A percentile compares a stretch with the other conserved stretches of the same genome.
Conservation (phyloP, 2,113 vertebrate species). For the Odocoileus virginianus region DNA sequence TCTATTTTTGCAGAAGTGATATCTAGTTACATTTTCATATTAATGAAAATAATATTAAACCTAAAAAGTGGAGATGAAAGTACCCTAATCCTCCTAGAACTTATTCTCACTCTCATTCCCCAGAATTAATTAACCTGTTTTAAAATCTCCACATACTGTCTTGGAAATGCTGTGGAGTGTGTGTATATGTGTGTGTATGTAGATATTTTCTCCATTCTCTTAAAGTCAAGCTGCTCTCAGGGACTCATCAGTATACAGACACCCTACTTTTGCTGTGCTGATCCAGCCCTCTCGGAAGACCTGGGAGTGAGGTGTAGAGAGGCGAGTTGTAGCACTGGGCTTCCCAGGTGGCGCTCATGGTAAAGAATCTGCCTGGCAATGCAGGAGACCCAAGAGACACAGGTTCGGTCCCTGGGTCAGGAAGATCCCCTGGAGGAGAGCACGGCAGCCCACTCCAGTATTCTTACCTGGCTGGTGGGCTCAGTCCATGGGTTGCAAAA, state of each 20-base stretch:
- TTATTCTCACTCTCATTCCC: background rate
- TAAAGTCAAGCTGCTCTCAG: background rate
- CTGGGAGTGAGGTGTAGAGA: accelerated
- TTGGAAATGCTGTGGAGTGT: background rate
- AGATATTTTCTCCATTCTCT: background rate
- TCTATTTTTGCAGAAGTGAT: background rate
- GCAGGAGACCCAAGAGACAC: background rate
- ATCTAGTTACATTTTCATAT: background rate
- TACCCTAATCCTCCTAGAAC: background rate
- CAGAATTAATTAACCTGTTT: background rate
- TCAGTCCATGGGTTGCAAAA: background rate
- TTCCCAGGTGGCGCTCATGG: background rate
- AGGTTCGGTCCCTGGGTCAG: background rate
- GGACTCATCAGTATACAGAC: background rate
- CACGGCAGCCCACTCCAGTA: background rate
- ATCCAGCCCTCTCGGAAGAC: background rate
- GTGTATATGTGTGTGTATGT: background rate
- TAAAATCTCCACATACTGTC: background rate
- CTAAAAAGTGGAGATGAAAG: background rate
- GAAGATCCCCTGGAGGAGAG: background rate
- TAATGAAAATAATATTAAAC: background rate
- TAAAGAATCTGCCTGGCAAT: background rate
- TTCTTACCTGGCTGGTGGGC: background rate
- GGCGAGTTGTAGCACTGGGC: background rate
- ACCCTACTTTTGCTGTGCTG: accelerated